Conservation (phyloP, 2,888 invertebrate genomes). For the Amiota mariae region DNA sequence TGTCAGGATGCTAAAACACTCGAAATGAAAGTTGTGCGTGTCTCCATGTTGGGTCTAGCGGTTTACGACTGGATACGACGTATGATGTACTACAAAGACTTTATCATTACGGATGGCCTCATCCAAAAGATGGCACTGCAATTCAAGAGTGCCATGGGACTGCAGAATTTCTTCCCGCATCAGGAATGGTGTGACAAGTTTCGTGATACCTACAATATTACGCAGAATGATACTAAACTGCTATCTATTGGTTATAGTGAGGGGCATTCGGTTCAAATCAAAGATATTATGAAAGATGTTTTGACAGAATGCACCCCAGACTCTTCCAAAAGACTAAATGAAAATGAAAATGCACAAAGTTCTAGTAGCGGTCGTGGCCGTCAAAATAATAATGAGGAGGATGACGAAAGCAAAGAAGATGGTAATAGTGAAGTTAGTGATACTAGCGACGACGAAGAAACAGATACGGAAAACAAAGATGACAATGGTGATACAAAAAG, state of each 20-base stretch:
- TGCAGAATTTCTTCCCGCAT: constrained; percentile 69
- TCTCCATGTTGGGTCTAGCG: constrained; percentile 69
- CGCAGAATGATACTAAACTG: constrained; percentile 63
- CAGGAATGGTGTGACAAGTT: constrained; percentile 71
- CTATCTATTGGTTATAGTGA: constrained; percentile 66
- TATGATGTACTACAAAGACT: constrained; percentile 72
- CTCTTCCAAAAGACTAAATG: constrained; percentile 8
- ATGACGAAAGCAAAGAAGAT: constrained; percentile 48
- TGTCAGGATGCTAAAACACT: constrained; percentile 62
- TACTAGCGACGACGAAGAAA: constrained; percentile 26
- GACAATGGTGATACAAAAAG: constrained; percentile 42
- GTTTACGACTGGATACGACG: constrained; percentile 72
- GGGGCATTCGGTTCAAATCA: constrained; percentile 69
- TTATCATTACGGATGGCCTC: constrained; percentile 67
- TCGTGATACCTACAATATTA: constrained; percentile 63
- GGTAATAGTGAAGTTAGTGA: constrained; percentile 47
- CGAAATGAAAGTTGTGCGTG: constrained; percentile 67
- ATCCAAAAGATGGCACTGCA: constrained; percentile 71
- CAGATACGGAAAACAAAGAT: constrained; percentile 26
- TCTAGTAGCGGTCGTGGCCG: not conserved
- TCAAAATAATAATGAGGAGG: constrained; percentile 35
- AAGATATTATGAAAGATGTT: constrained; percentile 67
- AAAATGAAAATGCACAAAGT: not conserved
- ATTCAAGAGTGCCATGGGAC: constrained; percentile 68
- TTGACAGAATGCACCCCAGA: constrained; percentile 58